These are phyloP conservation scores for Campylomormyrus tamandua DNA, from an alignment of 2,113 vertebrate species.

Conservation along the genomic window DNA sequence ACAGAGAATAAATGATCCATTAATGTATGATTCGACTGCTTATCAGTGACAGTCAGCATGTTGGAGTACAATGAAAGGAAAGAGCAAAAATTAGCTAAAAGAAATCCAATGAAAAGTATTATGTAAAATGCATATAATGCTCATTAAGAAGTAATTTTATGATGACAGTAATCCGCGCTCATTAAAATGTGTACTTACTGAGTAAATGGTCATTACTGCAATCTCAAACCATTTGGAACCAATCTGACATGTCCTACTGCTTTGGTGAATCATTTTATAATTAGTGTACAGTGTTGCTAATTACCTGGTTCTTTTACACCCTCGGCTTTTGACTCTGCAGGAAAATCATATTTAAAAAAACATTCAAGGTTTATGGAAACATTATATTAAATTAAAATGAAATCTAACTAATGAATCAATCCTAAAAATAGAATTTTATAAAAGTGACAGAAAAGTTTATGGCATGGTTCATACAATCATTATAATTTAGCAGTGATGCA, in stretches of 20 bases:
- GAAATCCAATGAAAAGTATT: not conserved
- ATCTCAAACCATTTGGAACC: not conserved
- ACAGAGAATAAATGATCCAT: not conserved
- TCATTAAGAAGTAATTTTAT: not conserved
- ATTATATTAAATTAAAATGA: not conserved
- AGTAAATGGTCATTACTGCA: not conserved
- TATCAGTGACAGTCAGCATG: not conserved
- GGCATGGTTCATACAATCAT: not conserved
- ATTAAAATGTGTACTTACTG: not conserved
- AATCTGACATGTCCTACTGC: not conserved
- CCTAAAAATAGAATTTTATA: not conserved
- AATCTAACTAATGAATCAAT: not conserved
- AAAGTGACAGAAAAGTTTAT: not conserved
- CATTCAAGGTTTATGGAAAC: not conserved
- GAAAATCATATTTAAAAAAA: not conserved
- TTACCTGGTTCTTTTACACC: constrained; percentile 13
- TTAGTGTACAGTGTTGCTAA: constrained; percentile 12
- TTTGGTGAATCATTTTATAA: not conserved
- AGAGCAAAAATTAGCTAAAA: not conserved
- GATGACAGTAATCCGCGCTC: not conserved
- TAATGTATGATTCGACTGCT: not conserved
- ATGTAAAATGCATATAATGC: not conserved
- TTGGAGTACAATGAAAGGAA: not conserved
- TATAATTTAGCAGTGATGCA: not conserved
- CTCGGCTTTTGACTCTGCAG: not conserved